Evolutionary conservation across 1,140 invertebrate species (phyloP), one percentile per base, ranked within the genome.

Genomic region (Eurytemora carolleeae): DNA sequence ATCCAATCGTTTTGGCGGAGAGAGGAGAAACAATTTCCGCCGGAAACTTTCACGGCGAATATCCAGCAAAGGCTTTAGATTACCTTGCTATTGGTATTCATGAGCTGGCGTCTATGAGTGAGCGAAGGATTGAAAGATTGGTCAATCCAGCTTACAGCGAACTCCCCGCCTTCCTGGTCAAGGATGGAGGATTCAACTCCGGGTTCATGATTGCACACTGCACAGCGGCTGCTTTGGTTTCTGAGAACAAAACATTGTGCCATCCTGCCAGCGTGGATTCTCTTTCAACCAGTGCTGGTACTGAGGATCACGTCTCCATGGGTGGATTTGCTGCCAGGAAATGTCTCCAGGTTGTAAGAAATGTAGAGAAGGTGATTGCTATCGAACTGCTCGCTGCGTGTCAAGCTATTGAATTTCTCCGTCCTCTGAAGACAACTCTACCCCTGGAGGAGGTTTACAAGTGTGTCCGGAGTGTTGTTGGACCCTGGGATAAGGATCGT

Each of bases 241-340:
- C 80, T 1, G 83, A 85, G 70, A 85, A 85, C 70, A 85, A 85
- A 70, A 81, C 82, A 3, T 69, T 84, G 3, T 84, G 82, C 67
- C 83, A 85, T 71, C 83, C 83, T 12, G 76, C 82, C 3, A 82
- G 80, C 17, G 80, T 83, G 12, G 83, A 84, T 69, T 82, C 79
- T 22, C 69, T 85, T 57, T 79, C 80, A 57, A 85, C 83, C 0
- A 82, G 80, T 68, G 83, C 81, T 17, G 82, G 80, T 23, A 82
- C 81, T n/a, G 83, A 85, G 71, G 83, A 85, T 71, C 83, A 85
- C 69, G 83, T 85, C 24, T 80, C 79, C 0, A 85, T 85, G 83
- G 83, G 83, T 24, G 82, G 81, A 3, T 85, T 81, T 69, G 71
- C 82, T 0, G 83, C 83, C 0, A 70, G 83, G 57, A 85, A 85